Percentiles rank a stretch among this genome's conserved stretches.
These are phyloP conservation scores for Sminthurinus aureus DNA, from an alignment of 2,888 invertebrate species.

Conservation along the genomic window DNA sequence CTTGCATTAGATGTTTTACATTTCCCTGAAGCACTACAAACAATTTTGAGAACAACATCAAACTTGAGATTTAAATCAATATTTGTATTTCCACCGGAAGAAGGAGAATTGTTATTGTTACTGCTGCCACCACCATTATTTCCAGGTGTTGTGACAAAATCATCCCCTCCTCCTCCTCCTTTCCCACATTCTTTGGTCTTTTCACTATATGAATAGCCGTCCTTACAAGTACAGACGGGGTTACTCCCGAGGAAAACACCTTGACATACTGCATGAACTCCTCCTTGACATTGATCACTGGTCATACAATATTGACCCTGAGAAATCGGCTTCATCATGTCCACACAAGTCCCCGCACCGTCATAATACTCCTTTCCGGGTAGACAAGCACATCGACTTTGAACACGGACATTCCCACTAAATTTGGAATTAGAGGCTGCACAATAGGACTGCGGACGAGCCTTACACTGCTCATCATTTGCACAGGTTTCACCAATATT, in stretches of 20 bases:
- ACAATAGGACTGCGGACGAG: slow-evolving; percentile 27
- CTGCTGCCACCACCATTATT: not conserved
- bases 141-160: not conserved
- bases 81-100: not conserved
- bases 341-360: slow-evolving; percentile 17
- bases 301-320: slow-evolving; percentile 31
- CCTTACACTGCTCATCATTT: slow-evolving; percentile 30
- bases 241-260: slow-evolving; percentile 21
- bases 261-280: slow-evolving; percentile 1
- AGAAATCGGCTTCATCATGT: not conserved
- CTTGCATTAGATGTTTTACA: slow-evolving; percentile 20
- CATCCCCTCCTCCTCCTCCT: not conserved
- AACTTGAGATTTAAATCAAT: slow-evolving; percentile 24
- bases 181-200: not conserved
- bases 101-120: not conserved
- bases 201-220: slow-evolving; percentile 4
- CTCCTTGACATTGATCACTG: slow-evolving; percentile 22
- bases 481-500: slow-evolving; percentile 29
- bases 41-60: slow-evolving; percentile 16
- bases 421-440: not conserved
- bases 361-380: slow-evolving; percentile 20
- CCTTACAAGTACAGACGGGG: slow-evolving; percentile 33
- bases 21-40: slow-evolving; percentile 1
- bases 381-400: slow-evolving; percentile 17
- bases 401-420: too few species aligned